phyloP scores from a whole-genome alignment of 2,888 invertebrate genomes.

The Anticlea derivata region DNA sequence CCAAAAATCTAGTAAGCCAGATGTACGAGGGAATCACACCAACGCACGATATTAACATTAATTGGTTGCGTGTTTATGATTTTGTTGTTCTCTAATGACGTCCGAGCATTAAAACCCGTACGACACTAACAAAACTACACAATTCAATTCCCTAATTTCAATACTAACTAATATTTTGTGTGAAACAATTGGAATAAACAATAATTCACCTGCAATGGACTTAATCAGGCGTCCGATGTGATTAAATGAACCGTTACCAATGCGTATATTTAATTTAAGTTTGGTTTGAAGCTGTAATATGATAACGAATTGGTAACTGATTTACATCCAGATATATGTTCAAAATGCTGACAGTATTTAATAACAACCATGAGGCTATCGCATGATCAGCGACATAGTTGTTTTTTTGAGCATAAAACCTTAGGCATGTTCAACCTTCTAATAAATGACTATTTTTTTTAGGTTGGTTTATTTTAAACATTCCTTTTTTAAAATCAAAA shows the following conservation, averaged over 20 bases:
- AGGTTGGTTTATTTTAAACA: no score
- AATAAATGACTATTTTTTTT: no score
- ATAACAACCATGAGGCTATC: no score
- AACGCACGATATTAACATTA: background rate
- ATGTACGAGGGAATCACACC: no score
- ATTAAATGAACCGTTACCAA: slow-evolving; percentile 48
- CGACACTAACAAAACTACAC: slow-evolving; percentile 44
- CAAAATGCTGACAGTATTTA: no score
- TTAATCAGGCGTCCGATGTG: slow-evolving; percentile 47
- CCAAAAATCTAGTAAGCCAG: no score
- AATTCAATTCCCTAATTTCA: slow-evolving; percentile 34
- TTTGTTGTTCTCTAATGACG: slow-evolving; percentile 4
- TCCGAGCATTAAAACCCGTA: slow-evolving; percentile 23
- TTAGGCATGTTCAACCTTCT: no score
- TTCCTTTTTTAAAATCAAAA: no score
- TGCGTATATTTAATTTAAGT: slow-evolving; percentile 45
- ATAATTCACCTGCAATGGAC: slow-evolving; percentile 41
- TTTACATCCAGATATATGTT: slow-evolving; percentile 10
- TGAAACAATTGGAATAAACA: slow-evolving; percentile 35
- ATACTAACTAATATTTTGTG: slow-evolving; percentile 37
- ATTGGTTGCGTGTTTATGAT: background rate
- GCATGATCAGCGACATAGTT: no score
- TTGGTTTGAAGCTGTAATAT: slow-evolving; percentile 48
- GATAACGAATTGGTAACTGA: slow-evolving; percentile 43
- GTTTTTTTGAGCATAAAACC: no score